These are phyloP conservation scores for Spodoptera frugiperda DNA, from an alignment of 1,140 invertebrate genomes.

Conservation along the genomic window DNA sequence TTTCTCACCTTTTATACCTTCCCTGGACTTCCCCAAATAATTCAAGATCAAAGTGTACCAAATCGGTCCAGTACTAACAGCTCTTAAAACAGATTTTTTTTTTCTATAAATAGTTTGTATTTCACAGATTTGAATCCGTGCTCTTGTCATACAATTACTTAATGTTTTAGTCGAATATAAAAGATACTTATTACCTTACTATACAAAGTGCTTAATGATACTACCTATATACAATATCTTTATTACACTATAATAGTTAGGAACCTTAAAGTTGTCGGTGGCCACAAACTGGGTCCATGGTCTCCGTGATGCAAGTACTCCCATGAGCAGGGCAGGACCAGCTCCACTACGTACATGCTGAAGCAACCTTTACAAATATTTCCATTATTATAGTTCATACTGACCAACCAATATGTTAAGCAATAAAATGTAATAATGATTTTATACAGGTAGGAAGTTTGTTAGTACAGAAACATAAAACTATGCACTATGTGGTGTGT, in stretches of 20 bases:
- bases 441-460: not conserved
- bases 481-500: conserved; percentile 11
- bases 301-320: conserved; percentile 68
- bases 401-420: not conserved
- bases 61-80: too few relatives aligned
- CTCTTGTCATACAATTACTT: too few relatives aligned
- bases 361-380: conserved; percentile 64
- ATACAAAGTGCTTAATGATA: too few relatives aligned
- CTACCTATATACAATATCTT: conserved; percentile 49
- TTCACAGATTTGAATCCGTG: too few relatives aligned
- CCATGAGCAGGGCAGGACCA: conserved; percentile 75
- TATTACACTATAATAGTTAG: too few relatives aligned
- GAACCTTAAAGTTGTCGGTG: conserved; percentile 82
- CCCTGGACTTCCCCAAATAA: too few relatives aligned
- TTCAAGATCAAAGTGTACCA: too few relatives aligned
- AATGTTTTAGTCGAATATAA: too few relatives aligned
- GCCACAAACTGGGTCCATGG: conserved; percentile 83
- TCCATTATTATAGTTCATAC: not conserved
- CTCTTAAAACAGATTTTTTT: too few relatives aligned
- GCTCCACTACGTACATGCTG: conserved; percentile 79
- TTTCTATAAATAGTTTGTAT: too few relatives aligned
- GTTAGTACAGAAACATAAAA: conserved; percentile 5
- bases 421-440: not conserved
- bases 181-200: too few relatives aligned
- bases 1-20: too few relatives aligned